Evolutionary conservation across 2,888 invertebrate species (phyloP), one percentile per base, ranked within the genome.

Genomic region (Pyralis farinalis): DNA sequence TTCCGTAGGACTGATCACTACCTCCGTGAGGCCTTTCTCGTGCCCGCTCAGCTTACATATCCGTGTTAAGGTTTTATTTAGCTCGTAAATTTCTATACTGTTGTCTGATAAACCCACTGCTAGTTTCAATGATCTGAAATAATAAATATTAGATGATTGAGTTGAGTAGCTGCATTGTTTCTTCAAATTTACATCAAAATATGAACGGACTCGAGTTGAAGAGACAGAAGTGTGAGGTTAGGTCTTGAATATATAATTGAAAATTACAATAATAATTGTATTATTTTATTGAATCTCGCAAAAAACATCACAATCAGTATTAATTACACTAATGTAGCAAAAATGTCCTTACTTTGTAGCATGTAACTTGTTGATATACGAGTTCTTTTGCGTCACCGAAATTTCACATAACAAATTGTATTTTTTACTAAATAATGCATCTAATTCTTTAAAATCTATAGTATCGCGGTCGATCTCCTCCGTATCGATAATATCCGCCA

Each of bases 311-410:
- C n/a, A n/a, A n/a, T n/a, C n/a, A n/a, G n/a, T n/a, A n/a, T n/a
- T n/a, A n/a, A n/a, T n/a, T n/a, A n/a, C n/a, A n/a, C n/a, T n/a
- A n/a, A n/a, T n/a, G n/a, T n/a, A n/a, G n/a, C n/a, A n/a, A n/a
- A n/a, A n/a, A n/a, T n/a, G n/a, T n/a, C n/a, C 73, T 80, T 75
- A 92, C 93, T 83, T 88, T 38, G 91, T 90, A 1, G 90, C 91
- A 51, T 88, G 81, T 47, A 94, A 61, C 41, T 90, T 89, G 32
- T 93, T 86, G 37, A 94, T 81, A 58, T 93, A 94, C 1, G 90
- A 88, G 44, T 91, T 88, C 21, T 90, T 83, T 0, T 86, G 53
- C 0, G 91, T 85, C 22, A 91, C 82, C 0, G 85, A 77, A 35
- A 87, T 89, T 73, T 94, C 92, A 25, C 77, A 53, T 3, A 81